Percentiles rank a stretch among this genome's conserved stretches.
These are phyloP conservation scores for Dolichoris vasculosae DNA, from an alignment of 1,140 invertebrate species.

Conservation along the genomic window DNA sequence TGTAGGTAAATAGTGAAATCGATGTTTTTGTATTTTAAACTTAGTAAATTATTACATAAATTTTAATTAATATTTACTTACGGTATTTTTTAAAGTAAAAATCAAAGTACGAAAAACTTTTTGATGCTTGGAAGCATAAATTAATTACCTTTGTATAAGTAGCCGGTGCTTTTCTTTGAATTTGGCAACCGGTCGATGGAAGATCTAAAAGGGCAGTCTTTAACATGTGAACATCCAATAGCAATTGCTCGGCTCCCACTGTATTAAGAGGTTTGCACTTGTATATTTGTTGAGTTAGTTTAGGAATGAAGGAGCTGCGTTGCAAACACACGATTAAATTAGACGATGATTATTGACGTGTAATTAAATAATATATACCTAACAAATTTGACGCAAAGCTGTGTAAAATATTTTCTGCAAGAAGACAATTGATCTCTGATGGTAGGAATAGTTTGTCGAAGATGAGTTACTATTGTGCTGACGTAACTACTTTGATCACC, in stretches of 20 bases:
- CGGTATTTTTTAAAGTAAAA: too few relatives aligned
- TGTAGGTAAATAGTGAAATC: slow-evolving; percentile 4
- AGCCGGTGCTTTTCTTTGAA: slow-evolving; percentile 89
- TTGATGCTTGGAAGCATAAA: too few relatives aligned
- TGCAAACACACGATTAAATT: slow-evolving; percentile 32
- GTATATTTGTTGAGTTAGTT: slow-evolving; percentile 94
- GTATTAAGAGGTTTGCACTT: slow-evolving; percentile 96
- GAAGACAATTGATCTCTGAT: slow-evolving; percentile 94
- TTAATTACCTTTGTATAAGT: slow-evolving; percentile 80
- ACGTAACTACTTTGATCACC: slow-evolving; percentile 98
- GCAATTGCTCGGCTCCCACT: slow-evolving; percentile 96
- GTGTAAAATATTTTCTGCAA: slow-evolving; percentile 98
- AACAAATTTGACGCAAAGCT: slow-evolving; percentile 97
- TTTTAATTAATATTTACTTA: too few relatives aligned
- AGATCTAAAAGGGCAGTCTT: slow-evolving; percentile 97
- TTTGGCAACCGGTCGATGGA: slow-evolving; percentile 92
- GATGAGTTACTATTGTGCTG: slow-evolving; percentile 89
- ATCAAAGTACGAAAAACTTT: too few relatives aligned
- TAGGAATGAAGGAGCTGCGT: slow-evolving; percentile 92
- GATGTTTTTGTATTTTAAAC: slow-evolving; percentile 1
- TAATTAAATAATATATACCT: slow-evolving; percentile 73
- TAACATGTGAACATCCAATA: slow-evolving; percentile 97
- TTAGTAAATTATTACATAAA: too few relatives aligned
- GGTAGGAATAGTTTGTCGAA: slow-evolving; percentile 91
- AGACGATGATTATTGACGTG: slow-evolving; percentile 6